Evolutionary conservation across 2,888 invertebrate genomes (phyloP), one percentile per base, ranked within the genome.

Genomic region (Drosophila histrio): DNA sequence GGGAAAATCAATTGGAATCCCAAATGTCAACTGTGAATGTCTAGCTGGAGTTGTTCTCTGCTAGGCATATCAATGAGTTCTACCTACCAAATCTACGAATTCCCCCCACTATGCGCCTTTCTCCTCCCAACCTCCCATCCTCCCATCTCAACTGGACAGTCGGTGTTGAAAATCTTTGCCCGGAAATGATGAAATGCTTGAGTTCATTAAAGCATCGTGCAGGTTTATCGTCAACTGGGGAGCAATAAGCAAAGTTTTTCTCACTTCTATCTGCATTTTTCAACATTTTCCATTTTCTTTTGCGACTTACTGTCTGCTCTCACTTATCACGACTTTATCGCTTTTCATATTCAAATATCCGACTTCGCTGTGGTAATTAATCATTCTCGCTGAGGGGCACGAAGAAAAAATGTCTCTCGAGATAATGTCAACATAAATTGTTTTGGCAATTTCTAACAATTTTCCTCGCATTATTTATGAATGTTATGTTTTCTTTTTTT

Each of bases 361-460:
- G 39, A 1, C 22, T 11, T 8, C 38, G 11, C 52, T 26, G 24
- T 11, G 70, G 82, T 82, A 84, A 84, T 84, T 84, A 84, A 84
- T 84, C 84, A 84, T 84, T 54, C 72, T 38, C 72, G 44, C 60
- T 44, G 38, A 34, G 43, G 34, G 47, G 15, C 72, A 57, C 65
- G 83, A 34, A 47, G 62, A 72, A 84, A 61, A 79, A 88, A 88
- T 87, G 88, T 90, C 90, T 90, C 90, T 80, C 63, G 90, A 91
- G 91, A 91, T 91, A 91, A 90, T 91, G 91, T 91, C 91, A 91
- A 89, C 91, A 90, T 90, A 91, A 91, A 91, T 91, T 90, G 91
- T 88, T 91, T 90, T 85, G 88, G 90, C 90, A 90, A 90, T 91
- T 91, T 91, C 77, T 83, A 88, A 89, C 89, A 87, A 90, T 90